Evolutionary conservation across 2,888 invertebrate genomes (phyloP), one percentile per base, ranked within the genome.

Genomic region (Cetonia aurata): DNA sequence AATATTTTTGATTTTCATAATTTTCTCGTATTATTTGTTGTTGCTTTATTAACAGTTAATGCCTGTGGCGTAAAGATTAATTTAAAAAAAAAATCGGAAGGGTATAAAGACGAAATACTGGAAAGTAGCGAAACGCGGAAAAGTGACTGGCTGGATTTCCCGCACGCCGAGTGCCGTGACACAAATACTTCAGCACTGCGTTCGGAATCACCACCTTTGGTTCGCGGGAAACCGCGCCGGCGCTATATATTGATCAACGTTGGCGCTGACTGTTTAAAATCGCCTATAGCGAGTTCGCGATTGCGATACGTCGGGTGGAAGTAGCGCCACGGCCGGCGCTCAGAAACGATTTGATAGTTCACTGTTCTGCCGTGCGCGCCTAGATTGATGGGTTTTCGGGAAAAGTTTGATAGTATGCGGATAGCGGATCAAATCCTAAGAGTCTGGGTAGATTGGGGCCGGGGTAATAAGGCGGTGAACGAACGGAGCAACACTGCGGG

Each of bases 171-270:
- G 65, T 62, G 37, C 50, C 15, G 52, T 41, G 17, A 56, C 71
- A 71, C 70, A 65, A 53, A 44, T 59, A 69, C 56, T 69, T 69
- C 69, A 52, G 59, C 67, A 73, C 74, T 73, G 73, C 70, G 25
- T 73, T 53, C 41, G 70, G 41, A 60, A 68, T 67, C 71, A 67
- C 67, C 70, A 62, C 67, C 68, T 68, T 60, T 71, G 53, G 65
- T 37, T 50, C 57, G 70, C 67, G 52, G 60, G 46, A 67, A 53
- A 52, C 17, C 72, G 76, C 75, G 76, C 75, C 72, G 73, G 73
- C 76, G 76, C 73, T 71, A 73, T 72, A 75, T 76, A 76, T 76
- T 75, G 76, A 76, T 76, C 76, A 72, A 67, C 60, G 73, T 62
- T 57, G 59, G 72, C 72, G 69, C 37, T 37, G 37, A 37, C 37